These are phyloP conservation scores for Hirudinaria manillensis DNA, from an alignment of 2,888 invertebrate genomes.

Conservation along the genomic window DNA sequence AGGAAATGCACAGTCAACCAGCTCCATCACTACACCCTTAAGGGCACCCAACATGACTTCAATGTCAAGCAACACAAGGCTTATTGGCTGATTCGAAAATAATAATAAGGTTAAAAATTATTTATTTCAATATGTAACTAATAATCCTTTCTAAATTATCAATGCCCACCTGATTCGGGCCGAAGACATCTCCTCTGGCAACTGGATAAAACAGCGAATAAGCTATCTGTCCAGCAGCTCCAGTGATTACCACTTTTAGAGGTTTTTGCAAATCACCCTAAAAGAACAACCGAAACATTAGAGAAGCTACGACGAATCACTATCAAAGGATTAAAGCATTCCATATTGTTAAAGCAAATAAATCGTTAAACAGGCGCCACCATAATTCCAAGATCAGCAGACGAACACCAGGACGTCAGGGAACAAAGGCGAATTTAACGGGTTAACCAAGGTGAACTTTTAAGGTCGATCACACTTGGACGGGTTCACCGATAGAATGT, in stretches of 20 bases:
- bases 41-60: conserved; percentile 90
- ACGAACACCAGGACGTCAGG: too few species aligned
- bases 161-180: conserved; percentile 55
- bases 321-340: too few species aligned
- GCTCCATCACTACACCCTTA: conserved; percentile 95
- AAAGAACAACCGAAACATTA: conserved; percentile 10
- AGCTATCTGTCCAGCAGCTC: conserved; percentile 97
- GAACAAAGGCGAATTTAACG: too few species aligned
- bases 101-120: not conserved
- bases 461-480: too few species aligned
- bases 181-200: conserved; percentile 91
- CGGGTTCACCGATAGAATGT: too few species aligned
- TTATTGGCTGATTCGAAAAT: conserved; percentile 61
- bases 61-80: conserved; percentile 86
- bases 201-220: conserved; percentile 91
- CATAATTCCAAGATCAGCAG: too few species aligned
- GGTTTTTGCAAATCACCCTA: conserved; percentile 55
- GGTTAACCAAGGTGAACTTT: too few species aligned
- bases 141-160: not conserved
- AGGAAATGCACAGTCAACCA: conserved; percentile 89
- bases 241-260: conserved; percentile 88
- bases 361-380: too few species aligned
- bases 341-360: too few species aligned
- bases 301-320: too few species aligned
- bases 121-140: conserved; percentile 8